These are phyloP conservation scores for Odontamblyopus rebecca DNA, from an alignment of 2,797 vertebrate genomes.

Conservation along the genomic window DNA sequence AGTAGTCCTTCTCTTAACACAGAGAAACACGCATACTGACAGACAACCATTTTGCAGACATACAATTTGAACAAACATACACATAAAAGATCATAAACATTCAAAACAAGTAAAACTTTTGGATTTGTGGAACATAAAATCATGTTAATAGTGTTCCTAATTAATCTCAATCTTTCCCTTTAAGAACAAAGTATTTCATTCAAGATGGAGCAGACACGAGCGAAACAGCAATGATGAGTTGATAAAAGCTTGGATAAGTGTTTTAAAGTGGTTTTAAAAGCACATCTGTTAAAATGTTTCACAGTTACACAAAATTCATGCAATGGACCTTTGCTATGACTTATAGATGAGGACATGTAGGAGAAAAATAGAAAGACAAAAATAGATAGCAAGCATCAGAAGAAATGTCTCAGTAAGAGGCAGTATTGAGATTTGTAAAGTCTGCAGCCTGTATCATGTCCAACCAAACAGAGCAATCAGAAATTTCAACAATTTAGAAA, in stretches of 20 bases:
- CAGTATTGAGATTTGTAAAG: conserved; percentile 5
- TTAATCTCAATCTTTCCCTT: conserved; percentile 63
- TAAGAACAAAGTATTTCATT: conserved; percentile 33
- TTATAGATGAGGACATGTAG: conserved; percentile 14
- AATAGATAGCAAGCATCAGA: conserved; percentile 13
- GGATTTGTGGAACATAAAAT: conserved; percentile 50
- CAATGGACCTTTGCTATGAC: conserved; percentile 24
- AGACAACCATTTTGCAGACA: conserved; percentile 43
- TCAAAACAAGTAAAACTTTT: conserved; percentile 35
- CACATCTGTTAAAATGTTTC: conserved; percentile 12
- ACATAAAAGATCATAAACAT: conserved; percentile 49
- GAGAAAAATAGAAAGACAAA: conserved; percentile 14
- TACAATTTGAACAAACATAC: conserved; percentile 49
- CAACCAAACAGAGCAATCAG: conserved; percentile 63
- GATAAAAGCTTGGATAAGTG: conserved; percentile 20
- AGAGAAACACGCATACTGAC: conserved; percentile 46
- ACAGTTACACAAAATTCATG: conserved; percentile 32
- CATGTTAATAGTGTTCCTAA: conserved; percentile 56
- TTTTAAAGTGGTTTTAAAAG: conserved; percentile 50
- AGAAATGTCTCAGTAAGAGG: conserved; percentile 11
- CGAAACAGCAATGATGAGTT: conserved; percentile 24
- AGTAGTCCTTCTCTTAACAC: conserved; percentile 61
- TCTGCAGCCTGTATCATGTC: conserved; percentile 17
- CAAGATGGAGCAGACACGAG: conserved; percentile 27
- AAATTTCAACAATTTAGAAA: conserved; percentile 36